Percentiles rank a stretch among this genome's conserved stretches.
Conservation (phyloP, 2,113 vertebrate species). For the Rhombomys opimus region DNA sequence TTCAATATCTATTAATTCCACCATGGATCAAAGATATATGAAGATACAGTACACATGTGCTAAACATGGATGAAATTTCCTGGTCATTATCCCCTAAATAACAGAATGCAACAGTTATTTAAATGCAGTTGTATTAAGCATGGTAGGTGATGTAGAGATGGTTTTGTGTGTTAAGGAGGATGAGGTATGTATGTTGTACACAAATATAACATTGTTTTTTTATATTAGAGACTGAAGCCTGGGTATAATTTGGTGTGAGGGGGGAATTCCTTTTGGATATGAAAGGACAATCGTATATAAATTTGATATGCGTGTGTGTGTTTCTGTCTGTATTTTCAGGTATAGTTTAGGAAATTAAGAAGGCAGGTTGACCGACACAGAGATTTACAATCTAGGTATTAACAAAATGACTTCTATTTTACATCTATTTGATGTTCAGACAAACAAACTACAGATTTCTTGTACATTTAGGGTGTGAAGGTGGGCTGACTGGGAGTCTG, state of each 20-base stretch:
- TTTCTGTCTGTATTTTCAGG: background rate
- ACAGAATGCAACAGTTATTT: background rate
- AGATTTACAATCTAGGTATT: background rate
- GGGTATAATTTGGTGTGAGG: background rate
- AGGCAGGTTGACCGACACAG: background rate
- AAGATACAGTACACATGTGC: background rate
- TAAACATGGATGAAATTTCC: background rate
- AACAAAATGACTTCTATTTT: background rate
- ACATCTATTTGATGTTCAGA: constrained; percentile 51
- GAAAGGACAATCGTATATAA: background rate
- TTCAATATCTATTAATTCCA: background rate
- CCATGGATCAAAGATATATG: background rate
- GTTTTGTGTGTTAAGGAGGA: background rate
- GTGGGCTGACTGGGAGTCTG: background rate
- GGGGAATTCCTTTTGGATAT: background rate
- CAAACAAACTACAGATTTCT: background rate
- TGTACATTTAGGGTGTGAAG: background rate
- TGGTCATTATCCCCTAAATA: background rate
- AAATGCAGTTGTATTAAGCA: background rate
- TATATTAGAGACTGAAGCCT: background rate
- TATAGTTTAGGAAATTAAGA: no score
- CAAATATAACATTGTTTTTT: background rate
- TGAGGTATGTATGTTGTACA: background rate
- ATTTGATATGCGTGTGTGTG: background rate
- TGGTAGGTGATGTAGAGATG: background rate